Percentiles rank a stretch among this genome's conserved stretches.
Conservation (phyloP, 2,113 vertebrate species). For the Puntigrus tetrazona region DNA sequence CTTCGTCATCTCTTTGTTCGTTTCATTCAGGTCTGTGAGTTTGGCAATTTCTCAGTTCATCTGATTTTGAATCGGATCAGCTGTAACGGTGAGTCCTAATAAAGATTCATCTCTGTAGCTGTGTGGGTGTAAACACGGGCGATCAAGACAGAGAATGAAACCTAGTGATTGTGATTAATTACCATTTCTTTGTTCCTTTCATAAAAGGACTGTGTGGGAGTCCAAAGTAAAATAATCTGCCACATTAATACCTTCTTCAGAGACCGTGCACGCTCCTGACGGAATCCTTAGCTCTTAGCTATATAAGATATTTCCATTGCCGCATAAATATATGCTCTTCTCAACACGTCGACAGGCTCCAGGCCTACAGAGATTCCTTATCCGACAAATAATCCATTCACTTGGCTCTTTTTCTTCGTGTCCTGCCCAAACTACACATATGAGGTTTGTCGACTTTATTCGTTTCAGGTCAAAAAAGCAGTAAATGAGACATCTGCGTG, state of each 20-base stretch:
- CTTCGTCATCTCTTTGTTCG: neutral
- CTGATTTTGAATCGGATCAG: constrained; percentile 72
- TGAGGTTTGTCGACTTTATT: constrained; percentile 64
- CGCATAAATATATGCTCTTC: neutral
- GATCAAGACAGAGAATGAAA: neutral
- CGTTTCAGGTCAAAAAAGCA: neutral
- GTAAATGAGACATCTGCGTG: neutral
- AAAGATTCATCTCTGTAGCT: neutral
- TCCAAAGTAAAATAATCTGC: neutral
- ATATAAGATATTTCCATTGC: constrained; percentile 21
- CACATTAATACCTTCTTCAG: neutral
- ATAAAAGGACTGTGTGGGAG: neutral
- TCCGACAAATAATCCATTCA: constrained; percentile 78
- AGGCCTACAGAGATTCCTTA: constrained; percentile 76
- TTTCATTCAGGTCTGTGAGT: constrained; percentile 73
- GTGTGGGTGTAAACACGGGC: neutral
- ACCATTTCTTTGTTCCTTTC: constrained; percentile 19
- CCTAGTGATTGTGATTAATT: neutral
- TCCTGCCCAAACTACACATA: constrained; percentile 81
- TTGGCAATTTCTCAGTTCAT: constrained; percentile 78
- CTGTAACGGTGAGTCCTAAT: constrained; percentile 71
- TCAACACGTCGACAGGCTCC: constrained; percentile 67
- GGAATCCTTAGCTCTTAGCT: neutral
- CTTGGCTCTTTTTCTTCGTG: constrained; percentile 79
- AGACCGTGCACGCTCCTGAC: neutral